Base-by-base conservation (phyloP, 2,888 invertebrate species). In the Julus scandinavius region DNA sequence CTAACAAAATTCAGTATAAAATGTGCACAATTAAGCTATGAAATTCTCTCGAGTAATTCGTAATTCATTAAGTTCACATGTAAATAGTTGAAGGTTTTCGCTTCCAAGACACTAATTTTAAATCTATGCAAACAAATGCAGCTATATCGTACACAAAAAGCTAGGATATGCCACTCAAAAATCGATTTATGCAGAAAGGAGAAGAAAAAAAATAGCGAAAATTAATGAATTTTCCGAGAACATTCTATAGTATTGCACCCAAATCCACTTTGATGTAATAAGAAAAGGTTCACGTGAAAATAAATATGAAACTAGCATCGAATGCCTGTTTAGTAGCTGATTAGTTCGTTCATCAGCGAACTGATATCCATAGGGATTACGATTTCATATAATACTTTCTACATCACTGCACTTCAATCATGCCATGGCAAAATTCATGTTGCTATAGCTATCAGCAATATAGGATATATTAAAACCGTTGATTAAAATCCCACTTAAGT, bases 301-400 rank as follows among this genome's bases (percentile, higher is more conserved):
- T 72, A 72, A 72, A 72, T 72, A 72, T 72, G 72, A 72, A 72
- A 72, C 29, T 20, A 29, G 20, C 72, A 72, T 20, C 72, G 72
- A 72, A 72, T 72, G 72, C 20, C 72, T 72, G 72, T 72, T 72
- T 72, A 72, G 72, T 72, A 72, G 72, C 72, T 72, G 72, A 72
- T 72, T 72, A 72, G 72, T 72, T 72, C 72, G 29, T 72, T 72
- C 72, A 72, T 72, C 72, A 72, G 72, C 72, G 72, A 72, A 17
- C 72, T 72, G 72, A 72, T 72, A 72, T 72, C 72, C 72, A 72
- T 72, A 29, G 72, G 72, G 72, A 72, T 72, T 72, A 72, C 72
- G 72, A 72, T 72, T 72, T 72, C 72, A 29, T 72, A 72, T 29
- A 72, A 72, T 72, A 20, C n/a, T 72, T 72, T 72, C 72, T 72